phyloP scores from a whole-genome alignment of 2,797 vertebrate genomes.

The Eospalax fontanierii region DNA sequence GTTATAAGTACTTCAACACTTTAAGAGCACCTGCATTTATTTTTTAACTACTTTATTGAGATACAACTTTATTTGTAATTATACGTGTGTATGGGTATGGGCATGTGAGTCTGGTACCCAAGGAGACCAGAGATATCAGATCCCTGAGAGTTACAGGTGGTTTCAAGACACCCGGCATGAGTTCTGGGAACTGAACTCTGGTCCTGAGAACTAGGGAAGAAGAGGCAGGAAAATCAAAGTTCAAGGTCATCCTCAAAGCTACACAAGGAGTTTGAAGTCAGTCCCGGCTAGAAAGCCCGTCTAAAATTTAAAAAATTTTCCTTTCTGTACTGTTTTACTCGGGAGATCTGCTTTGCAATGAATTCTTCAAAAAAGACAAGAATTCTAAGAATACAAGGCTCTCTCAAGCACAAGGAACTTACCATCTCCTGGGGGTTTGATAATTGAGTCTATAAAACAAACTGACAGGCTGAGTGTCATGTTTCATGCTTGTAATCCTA shows the following conservation, averaged over 20 bases:
- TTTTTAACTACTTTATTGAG: too few relatives aligned
- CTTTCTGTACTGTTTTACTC: background rate
- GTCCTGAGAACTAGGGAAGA: background rate
- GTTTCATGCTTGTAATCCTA: background rate
- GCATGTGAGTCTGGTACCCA: too few relatives aligned
- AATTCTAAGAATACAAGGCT: background rate
- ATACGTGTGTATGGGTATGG: too few relatives aligned
- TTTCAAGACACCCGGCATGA: too few relatives aligned
- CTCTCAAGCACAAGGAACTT: background rate
- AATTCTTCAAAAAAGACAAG: constrained; percentile 21
- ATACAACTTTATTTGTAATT: too few relatives aligned
- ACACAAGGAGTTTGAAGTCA: background rate
- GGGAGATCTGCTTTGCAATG: background rate
- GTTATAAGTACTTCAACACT: too few relatives aligned
- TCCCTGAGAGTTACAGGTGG: too few relatives aligned
- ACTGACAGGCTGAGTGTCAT: background rate
- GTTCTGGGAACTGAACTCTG: too few relatives aligned
- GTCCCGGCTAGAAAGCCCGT: background rate
- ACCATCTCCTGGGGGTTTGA: background rate
- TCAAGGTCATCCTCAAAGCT: background rate
- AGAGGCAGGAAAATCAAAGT: background rate
- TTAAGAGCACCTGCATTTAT: too few relatives aligned
- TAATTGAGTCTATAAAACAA: background rate
- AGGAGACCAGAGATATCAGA: too few relatives aligned
- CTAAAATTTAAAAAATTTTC: constrained; percentile 6